Percentiles rank a stretch among this genome's conserved stretches.
These are phyloP conservation scores for Hapalemur alaotrensis DNA, from an alignment of 2,797 vertebrate genomes.

Conservation along the genomic window DNA sequence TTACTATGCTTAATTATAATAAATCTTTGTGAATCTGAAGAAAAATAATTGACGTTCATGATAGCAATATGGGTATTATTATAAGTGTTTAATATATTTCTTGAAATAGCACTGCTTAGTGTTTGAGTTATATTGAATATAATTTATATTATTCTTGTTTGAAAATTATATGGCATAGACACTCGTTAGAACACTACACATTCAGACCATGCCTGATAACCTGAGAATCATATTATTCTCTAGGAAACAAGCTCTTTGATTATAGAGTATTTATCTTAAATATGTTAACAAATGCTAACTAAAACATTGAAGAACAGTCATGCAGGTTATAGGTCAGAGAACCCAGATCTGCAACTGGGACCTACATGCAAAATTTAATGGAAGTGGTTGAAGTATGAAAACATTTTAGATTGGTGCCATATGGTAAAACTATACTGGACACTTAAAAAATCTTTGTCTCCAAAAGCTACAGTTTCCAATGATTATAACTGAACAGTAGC, in stretches of 20 bases:
- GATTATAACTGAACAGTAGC: not conserved
- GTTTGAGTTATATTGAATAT: not conserved
- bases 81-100: constrained; percentile 28
- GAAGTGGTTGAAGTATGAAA: not conserved
- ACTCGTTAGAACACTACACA: not conserved
- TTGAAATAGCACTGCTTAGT: not conserved
- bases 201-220: not conserved
- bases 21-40: constrained; percentile 8
- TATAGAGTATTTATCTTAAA: not conserved
- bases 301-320: not conserved
- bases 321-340: not conserved
- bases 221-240: not conserved
- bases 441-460: not conserved
- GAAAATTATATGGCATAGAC: not conserved
- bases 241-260: not conserved
- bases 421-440: not conserved
- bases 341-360: not conserved
- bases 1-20: not conserved
- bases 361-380: not conserved
- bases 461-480: not conserved
- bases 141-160: constrained; percentile 44
- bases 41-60: constrained; percentile 10
- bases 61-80: not conserved
- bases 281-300: not conserved
- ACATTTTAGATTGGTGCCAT: not conserved